Percentiles rank a stretch among this genome's conserved stretches.
phyloP scores from a whole-genome alignment of 2,797 vertebrate species.

The Mus minutoides region DNA sequence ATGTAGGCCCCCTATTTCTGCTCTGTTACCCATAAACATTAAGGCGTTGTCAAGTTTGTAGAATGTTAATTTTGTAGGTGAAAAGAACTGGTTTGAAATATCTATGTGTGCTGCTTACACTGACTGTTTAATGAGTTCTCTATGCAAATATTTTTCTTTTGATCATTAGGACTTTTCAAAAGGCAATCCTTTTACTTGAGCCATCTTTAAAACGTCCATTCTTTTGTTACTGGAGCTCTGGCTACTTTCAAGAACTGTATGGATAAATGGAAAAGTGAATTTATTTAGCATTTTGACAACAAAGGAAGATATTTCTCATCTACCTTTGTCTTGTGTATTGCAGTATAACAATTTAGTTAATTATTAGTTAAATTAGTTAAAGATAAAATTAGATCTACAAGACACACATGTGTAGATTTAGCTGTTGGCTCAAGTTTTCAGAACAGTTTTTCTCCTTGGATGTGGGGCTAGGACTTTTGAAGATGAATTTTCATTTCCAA shows the following conservation, averaged over 20 bases:
- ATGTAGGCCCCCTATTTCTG: background rate
- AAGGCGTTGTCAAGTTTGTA: background rate
- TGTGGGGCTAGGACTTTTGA: background rate
- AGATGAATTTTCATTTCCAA: background rate
- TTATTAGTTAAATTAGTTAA: background rate
- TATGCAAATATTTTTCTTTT: slow-evolving; percentile 19
- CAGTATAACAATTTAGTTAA: background rate
- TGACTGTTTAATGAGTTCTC: background rate
- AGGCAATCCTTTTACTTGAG: background rate
- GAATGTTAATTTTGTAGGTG: slow-evolving; percentile 1
- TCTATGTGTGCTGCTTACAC: background rate
- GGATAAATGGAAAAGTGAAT: background rate
- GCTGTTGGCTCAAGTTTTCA: background rate
- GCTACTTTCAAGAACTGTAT: background rate
- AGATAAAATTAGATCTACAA: background rate
- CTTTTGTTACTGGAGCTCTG: background rate
- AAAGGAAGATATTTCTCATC: background rate
- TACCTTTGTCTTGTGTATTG: background rate
- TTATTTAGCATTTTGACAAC: background rate
- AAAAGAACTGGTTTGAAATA: background rate
- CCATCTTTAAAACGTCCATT: background rate
- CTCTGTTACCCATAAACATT: background rate
- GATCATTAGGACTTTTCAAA: background rate
- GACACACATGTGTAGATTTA: background rate
- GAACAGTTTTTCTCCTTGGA: background rate